Evolutionary conservation across 2,888 invertebrate species (phyloP).

Genomic region (Aporophyla lueneburgensis): DNA sequence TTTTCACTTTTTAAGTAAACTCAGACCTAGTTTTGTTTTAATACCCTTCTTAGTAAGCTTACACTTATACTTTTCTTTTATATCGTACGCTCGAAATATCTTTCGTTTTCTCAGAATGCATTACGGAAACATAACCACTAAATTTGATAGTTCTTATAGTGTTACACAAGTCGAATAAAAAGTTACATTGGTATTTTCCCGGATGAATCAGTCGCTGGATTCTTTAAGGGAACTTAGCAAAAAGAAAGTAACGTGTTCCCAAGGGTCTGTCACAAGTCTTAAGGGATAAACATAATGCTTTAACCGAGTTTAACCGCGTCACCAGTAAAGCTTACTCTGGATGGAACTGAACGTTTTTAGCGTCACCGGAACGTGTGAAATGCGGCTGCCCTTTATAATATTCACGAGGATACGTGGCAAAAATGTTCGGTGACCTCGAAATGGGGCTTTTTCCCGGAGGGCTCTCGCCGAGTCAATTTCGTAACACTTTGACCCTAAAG

Average conservation of each 20-base stretch:
- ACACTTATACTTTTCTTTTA: constrained; percentile 32
- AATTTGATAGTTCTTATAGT: constrained; percentile 4
- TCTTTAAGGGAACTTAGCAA: neutral
- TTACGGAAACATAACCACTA: constrained; percentile 14
- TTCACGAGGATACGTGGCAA: constrained; percentile 79
- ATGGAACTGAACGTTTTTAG: constrained; percentile 78
- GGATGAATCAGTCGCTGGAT: neutral
- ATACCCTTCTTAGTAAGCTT: constrained; percentile 23
- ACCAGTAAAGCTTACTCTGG: constrained; percentile 77
- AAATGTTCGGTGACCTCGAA: constrained; percentile 83
- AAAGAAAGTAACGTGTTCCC: constrained; percentile 1
- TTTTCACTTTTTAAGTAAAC: neutral
- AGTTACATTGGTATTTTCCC: neutral
- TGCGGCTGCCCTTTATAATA: constrained; percentile 80
- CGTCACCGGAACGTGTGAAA: constrained; percentile 80
- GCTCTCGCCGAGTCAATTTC: constrained; percentile 79
- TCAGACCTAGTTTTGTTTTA: constrained; percentile 6
- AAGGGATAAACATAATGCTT: constrained; percentile 49
- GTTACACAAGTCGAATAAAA: constrained; percentile 3
- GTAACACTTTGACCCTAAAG: constrained; percentile 82
- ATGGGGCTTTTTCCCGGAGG: constrained; percentile 77
- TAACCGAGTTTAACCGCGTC: constrained; percentile 61
- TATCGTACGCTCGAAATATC: constrained; percentile 9
- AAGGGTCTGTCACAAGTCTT: constrained; percentile 10
- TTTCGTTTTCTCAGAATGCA: constrained; percentile 21